Conservation (phyloP, 2,113 vertebrate species). For the Oreochromis niloticus region DNA sequence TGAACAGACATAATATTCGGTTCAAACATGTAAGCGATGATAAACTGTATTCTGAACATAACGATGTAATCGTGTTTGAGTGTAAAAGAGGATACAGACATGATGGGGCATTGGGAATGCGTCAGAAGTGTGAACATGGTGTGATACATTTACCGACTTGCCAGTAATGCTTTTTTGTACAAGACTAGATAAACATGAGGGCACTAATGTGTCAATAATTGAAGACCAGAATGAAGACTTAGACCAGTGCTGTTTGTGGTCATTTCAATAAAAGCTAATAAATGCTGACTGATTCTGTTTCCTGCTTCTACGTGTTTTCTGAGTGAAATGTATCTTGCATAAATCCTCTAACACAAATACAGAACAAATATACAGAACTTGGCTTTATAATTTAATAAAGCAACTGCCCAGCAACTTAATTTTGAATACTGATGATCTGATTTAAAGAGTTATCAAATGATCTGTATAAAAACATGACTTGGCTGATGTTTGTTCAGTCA, state of each 20-base stretch:
- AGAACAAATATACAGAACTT: background rate
- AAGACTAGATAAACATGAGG: background rate
- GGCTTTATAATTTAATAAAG: too few relatives aligned
- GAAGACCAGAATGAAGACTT: background rate
- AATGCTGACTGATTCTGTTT: background rate
- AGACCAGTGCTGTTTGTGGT: too few relatives aligned
- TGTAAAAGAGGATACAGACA: background rate
- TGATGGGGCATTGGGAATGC: accelerated
- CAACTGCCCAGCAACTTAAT: too few relatives aligned
- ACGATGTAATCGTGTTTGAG: accelerated
- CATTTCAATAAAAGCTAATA: background rate
- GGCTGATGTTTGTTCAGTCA: background rate
- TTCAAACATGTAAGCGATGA: accelerated
- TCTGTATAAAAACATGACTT: background rate
- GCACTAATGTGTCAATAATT: too few relatives aligned
- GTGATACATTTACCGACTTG: constrained; percentile 13
- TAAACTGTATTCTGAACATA: background rate
- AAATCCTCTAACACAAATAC: too few relatives aligned
- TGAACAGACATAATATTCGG: background rate
- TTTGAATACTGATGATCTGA: too few relatives aligned
- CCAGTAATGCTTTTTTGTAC: background rate
- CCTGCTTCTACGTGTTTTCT: background rate
- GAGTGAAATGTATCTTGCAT: background rate
- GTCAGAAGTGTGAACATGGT: background rate
- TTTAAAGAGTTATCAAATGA: background rate